Evolutionary conservation across 2,888 invertebrate species (phyloP), one percentile per base, ranked within the genome.

Genomic region (Hyppa rectilinea): DNA sequence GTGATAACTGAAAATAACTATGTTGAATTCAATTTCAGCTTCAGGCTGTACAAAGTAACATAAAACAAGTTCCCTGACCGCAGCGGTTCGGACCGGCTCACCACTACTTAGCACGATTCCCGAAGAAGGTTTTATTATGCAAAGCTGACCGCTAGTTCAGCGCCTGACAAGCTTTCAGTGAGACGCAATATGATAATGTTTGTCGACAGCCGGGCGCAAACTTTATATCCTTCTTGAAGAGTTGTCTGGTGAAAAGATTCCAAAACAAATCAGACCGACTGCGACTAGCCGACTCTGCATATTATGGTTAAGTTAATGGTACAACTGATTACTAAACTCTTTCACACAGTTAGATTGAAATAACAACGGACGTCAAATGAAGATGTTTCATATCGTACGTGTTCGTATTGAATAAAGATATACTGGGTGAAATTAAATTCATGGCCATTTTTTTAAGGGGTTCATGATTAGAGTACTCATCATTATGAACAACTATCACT

Each of bases 71-170:
- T 56, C 14, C 1, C 17, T 9, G 55, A 34, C 68, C 40, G 10
- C 26, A 68, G 17, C 17, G 17, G 20, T 26, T 26, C 26, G 10
- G n/a, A n/a, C 9, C 14, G 40, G 14, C n/a, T 56, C 29, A n/a
- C n/a, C 26, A 56, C 26, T 34, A 56, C 49, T 36, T 34, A 69
- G 17, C n/a, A 14, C 34, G 40, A 36, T 43, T 29, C 34, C 14
- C 55, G 4, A 43, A 66, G 12, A 55, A 50, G 12, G 7, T 49
- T 40, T 50, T 70, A 69, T 10, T 40, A 50, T 50, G 56, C 69
- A 43, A 50, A 69, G 34, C 34, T 34, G 38, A 50, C 26, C 17
- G 1, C 26, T 26, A 23, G 17, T 40, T 67, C 34, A 17, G n/a
- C 2, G 26, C 12, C 34, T 56, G 69, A 43, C 34, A 23, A 45